A percentile compares a stretch with the other conserved stretches of the same genome.
Conservation (phyloP, 2,888 invertebrate genomes). For the Amblyteles armatorius region DNA sequence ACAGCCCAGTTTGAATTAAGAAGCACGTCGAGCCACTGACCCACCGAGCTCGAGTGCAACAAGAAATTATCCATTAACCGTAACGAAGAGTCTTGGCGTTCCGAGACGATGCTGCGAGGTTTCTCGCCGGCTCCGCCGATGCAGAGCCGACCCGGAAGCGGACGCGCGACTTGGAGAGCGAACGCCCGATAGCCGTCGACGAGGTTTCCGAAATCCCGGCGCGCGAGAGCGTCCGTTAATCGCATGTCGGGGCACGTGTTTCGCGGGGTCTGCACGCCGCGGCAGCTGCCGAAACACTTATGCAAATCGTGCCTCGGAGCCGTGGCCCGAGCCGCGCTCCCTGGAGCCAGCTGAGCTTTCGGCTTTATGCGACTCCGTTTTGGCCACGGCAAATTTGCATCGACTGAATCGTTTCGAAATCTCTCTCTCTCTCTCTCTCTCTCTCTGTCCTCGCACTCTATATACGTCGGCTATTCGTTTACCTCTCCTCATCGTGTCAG, state of each 20-base stretch:
- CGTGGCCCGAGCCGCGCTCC: conserved; percentile 52
- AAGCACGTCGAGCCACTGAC: background rate
- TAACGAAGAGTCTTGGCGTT: background rate
- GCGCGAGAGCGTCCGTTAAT: conserved; percentile 75
- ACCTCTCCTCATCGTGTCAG: conserved; percentile 7
- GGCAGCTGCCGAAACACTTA: conserved; percentile 83
- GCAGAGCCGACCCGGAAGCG: background rate
- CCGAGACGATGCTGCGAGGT: background rate
- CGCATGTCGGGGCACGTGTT: conserved; percentile 81
- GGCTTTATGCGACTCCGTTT: conserved; percentile 80
- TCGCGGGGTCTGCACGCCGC: conserved; percentile 75
- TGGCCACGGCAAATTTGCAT: conserved; percentile 80
- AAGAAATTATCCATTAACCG: background rate
- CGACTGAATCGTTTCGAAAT: conserved; percentile 75
- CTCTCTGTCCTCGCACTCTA: conserved; percentile 35
- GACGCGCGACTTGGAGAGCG: conserved; percentile 16
- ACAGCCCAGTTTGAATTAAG: background rate
- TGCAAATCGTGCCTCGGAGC: conserved; percentile 80
- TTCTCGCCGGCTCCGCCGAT: background rate
- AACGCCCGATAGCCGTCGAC: conserved; percentile 34
- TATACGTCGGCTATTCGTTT: conserved; percentile 58
- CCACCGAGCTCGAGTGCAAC: background rate
- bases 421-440: conserved; percentile 40
- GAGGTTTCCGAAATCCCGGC: conserved; percentile 13
- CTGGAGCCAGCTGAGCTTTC: conserved; percentile 79